Evolutionary conservation across 2,797 vertebrate species (phyloP), one percentile per base, ranked within the genome.

Genomic region (Garrulus glandarius): DNA sequence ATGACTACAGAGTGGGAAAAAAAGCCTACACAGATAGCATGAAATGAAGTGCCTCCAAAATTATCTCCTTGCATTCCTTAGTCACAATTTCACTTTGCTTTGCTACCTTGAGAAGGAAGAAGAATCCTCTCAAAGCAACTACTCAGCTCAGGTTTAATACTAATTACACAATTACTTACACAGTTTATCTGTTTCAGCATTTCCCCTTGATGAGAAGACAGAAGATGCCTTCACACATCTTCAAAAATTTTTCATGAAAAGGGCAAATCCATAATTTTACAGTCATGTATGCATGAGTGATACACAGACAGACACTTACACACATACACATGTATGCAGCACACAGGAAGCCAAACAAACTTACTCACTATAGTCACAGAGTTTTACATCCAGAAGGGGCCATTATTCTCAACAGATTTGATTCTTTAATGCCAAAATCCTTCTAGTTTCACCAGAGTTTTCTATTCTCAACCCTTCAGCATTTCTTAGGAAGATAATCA

Each of bases 271-370:
- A 23, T 41, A n/a, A 60, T n/a, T 34, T 23, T 15, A 36, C 22
- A 57, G 5, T 52, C 53, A 41, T 5, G 15, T 8, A 6, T 11
- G 15, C 17, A 44, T 39, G 32, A 75, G 22, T 29, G 53, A 67
- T 5, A 47, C 34, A 49, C 3, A 41, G n/a, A 34, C 0, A 5
- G 53, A 49, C 10, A 43, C n/a, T 32, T 22, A 57, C 46, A 60
- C 0, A 1, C 18, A 43, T 2, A 44, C 10, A 29, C 14, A 22
- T 1, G 1, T 17, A 37, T 12, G 59, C 8, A 86, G 77, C 29
- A 44, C 7, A 12, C 12, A 78, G 46, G 37, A 91, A 75, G 46
- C 5, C 49, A 84, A 57, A 71, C 4, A 39, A 32, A 55, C 15
- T 50, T 27, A 34, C 12, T 57, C 30, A 41, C 11, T 57, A 29